Evolutionary conservation across 1,140 invertebrate species (phyloP).

Genomic region (Lepidurus apus): DNA sequence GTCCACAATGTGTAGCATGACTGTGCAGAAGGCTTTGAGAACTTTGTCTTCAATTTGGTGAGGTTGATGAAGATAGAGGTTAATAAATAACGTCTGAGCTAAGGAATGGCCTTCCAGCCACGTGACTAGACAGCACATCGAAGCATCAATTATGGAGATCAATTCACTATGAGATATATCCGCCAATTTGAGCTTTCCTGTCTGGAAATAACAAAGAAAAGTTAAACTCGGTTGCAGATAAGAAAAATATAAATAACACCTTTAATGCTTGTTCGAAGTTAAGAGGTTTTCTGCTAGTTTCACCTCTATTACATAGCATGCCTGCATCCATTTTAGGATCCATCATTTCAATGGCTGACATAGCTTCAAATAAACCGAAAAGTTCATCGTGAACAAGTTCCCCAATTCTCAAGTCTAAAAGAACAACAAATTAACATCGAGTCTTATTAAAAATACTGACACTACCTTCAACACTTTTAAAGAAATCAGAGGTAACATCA

Average conservation of each 20-base stretch:
- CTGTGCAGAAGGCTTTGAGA: constrained; percentile 78
- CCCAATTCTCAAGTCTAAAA: constrained; percentile 70
- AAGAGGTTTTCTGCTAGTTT: constrained; percentile 60
- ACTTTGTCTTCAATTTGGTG: constrained; percentile 74
- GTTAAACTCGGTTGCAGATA: constrained; percentile 37
- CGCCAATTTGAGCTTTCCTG: constrained; percentile 71
- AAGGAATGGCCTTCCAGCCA: constrained; percentile 93
- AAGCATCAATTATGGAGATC: constrained; percentile 78
- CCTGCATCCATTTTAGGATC: constrained; percentile 99
- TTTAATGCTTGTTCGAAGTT: constrained; percentile 80
- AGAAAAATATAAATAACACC: constrained; percentile 44
- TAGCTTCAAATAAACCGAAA: constrained; percentile 95
- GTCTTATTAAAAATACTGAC: constrained; percentile 24
- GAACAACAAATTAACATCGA: constrained; percentile 29
- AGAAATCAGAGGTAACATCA: constrained; percentile 70
- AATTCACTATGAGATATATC: constrained; percentile 63
- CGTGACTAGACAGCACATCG: constrained; percentile 84
- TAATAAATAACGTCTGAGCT: constrained; percentile 95
- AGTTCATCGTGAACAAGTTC: constrained; percentile 83
- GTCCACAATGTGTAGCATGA: constrained; percentile 84
- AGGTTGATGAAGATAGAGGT: constrained; percentile 90
- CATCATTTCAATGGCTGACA: constrained; percentile 99
- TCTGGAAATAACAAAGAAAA: constrained; percentile 36
- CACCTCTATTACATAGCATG: constrained; percentile 87
- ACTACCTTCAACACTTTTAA: constrained; percentile 65